Evolutionary conservation across 2,888 invertebrate genomes (phyloP), one percentile per base, ranked within the genome.

Genomic region (Ectobius pallidus): DNA sequence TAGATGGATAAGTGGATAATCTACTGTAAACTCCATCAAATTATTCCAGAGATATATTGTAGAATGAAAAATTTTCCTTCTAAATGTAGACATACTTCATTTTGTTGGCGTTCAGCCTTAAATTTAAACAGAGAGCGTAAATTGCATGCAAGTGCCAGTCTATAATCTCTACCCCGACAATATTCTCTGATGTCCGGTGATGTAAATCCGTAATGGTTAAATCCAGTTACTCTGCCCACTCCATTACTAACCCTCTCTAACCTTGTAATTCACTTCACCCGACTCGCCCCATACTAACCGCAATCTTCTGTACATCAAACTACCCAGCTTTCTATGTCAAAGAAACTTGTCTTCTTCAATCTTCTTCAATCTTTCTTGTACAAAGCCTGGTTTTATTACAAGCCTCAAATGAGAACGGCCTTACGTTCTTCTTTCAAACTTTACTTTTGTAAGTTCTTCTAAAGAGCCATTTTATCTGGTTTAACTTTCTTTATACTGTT

Each of bases 311-410:
- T 11, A 34, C 34, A 34, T 58, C 3, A 30, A 58, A 58, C 25
- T 2, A 58, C 1, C 6, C 30, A 7, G 3, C 27, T 4, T 55
- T 27, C 20, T 2, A 16, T 20, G 22, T 58, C 58, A 14, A 30
- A 14, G 25, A n/a, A n/a, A 46, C 46, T 11, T 46, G 46, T 7
- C 46, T 46, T 7, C 46, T n/a, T 46, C 46, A 46, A 46, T 46
- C 18, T 46, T 46, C 46, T n/a, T 11, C 3, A 58, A 58, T 58
- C 58, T 58, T 58, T n/a, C 32, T 58, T 27, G 11, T 52, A 52
- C 20, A 14, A 52, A 4, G 25, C 25, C 25, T 30, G 3, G 30
- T 30, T 58, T 32, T 58, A 58, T 58, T 32, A 58, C 4, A 30
- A 3, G 27, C 27, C n/a, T 3, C 32, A 58, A 58, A 58, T 58